Evolutionary conservation across 2,113 vertebrate genomes (phyloP).

Genomic region (Columbina picui): DNA sequence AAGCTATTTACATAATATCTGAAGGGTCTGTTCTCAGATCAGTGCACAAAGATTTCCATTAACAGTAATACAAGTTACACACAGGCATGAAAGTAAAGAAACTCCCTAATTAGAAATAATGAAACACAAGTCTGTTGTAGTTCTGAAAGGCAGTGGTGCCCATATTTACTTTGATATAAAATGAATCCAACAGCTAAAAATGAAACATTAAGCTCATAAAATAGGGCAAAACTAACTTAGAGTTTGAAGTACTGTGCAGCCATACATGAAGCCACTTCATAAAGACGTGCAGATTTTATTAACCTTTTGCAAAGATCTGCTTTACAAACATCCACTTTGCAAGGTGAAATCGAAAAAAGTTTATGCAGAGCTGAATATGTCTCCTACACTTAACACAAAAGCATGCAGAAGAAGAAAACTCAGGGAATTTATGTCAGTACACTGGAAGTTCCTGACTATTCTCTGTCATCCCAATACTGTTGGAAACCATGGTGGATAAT

Average conservation of each 20-base stretch:
- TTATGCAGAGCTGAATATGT: neutral
- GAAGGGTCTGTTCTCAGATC: constrained; percentile 16
- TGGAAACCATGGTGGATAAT: neutral
- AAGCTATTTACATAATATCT: constrained; percentile 21
- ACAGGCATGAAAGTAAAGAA: constrained; percentile 9
- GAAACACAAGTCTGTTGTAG: neutral
- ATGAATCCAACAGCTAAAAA: neutral
- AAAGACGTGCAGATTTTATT: neutral
- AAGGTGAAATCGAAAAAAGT: neutral
- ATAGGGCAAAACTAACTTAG: neutral
- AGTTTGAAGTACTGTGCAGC: neutral
- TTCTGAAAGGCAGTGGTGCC: neutral
- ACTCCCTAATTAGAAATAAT: constrained; percentile 26
- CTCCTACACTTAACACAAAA: neutral
- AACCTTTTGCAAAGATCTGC: neutral
- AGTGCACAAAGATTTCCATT: constrained; percentile 38
- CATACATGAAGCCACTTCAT: neutral
- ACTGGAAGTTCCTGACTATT: neutral
- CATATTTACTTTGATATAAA: neutral
- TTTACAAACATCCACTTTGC: neutral
- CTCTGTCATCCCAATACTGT: neutral
- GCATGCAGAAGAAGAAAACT: neutral
- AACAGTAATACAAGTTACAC: neutral
- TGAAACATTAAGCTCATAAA: neutral
- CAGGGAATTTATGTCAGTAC: neutral